Evolutionary conservation across 2,888 invertebrate species (phyloP), one percentile per base, ranked within the genome.

Genomic region (Ligdia adustata): DNA sequence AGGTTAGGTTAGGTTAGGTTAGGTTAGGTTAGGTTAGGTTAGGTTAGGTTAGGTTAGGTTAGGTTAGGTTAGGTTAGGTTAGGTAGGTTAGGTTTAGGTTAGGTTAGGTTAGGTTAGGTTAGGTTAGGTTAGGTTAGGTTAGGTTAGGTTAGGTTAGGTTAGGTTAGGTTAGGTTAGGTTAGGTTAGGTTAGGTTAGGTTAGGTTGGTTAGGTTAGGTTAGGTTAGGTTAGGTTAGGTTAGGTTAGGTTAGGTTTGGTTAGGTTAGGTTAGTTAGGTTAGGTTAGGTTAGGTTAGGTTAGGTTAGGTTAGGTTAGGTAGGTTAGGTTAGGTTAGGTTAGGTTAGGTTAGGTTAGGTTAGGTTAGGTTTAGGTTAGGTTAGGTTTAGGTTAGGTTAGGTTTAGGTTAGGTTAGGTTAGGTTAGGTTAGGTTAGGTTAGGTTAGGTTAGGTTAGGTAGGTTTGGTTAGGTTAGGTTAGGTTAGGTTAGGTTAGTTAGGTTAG

Each of bases 361-460:
- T 37, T 44, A 38, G 32, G 44, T 37, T 53, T 51, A 53, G 53
- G 53, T 52, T 55, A 55, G 55, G 57, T 55, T 57, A 55, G 55
- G 57, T n/a, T 52, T 57, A 52, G 52, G 57, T 55, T 57, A 55
- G 55, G 55, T 55, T 57, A 52, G 52, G 51, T 53, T 53, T 57
- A 53, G 53, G 53, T 52, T 55, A 55, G 55, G 57, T 55, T 57
- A 55, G 55, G 57, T 52, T 57, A 52, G 52, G 57, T 55, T 57
- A 55, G 55, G 55, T 55, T 57, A 52, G 52, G 57, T 55, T 57
- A 9, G 11, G 26, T 9, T 26, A 9, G 11, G 26, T 9, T 26
- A 9, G 48, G 54, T 50, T 54, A 46, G 46, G 51, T 50, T 54
- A 47, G 11, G 52, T 54, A 46, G 46, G 51, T 50, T 54, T 44